Evolutionary conservation across 2,113 vertebrate species (phyloP).

Genomic region (Sus scrofa): DNA sequence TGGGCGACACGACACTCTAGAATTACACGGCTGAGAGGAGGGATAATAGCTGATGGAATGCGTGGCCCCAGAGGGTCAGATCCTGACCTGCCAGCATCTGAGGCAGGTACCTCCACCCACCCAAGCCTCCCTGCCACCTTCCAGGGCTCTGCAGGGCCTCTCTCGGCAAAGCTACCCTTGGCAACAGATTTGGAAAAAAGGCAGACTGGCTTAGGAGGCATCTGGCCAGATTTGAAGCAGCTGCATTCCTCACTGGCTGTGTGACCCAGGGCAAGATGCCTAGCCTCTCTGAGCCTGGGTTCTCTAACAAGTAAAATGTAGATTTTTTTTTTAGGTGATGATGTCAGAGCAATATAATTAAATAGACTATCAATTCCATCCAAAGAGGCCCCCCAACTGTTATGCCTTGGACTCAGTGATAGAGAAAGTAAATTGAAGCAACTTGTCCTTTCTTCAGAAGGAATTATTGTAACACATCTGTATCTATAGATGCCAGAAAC

Average conservation of each 20-base stretch:
- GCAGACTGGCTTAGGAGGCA: neutral
- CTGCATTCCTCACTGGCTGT: neutral
- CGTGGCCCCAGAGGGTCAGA: neutral
- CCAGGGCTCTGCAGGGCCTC: neutral
- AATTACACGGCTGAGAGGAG: neutral
- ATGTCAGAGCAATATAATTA: no score
- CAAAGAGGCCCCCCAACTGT: no score
- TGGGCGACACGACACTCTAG: fast-evolving
- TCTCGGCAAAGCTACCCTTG: fast-evolving
- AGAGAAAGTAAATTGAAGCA: no score
- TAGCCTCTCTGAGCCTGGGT: neutral
- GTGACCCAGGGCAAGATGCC: neutral
- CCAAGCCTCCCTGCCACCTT: neutral
- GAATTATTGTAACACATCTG: no score
- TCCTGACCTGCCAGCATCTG: neutral
- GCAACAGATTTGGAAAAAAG: neutral
- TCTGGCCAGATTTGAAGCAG: fast-evolving
- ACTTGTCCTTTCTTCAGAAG: no score
- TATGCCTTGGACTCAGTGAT: no score
- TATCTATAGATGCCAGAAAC: no score
- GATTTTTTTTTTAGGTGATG: no score
- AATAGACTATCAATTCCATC: no score
- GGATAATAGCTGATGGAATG: neutral
- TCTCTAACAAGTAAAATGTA: no score
- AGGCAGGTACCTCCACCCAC: fast-evolving